These are phyloP conservation scores for Apantesis nais DNA, from an alignment of 2,888 invertebrate genomes.

Conservation along the genomic window DNA sequence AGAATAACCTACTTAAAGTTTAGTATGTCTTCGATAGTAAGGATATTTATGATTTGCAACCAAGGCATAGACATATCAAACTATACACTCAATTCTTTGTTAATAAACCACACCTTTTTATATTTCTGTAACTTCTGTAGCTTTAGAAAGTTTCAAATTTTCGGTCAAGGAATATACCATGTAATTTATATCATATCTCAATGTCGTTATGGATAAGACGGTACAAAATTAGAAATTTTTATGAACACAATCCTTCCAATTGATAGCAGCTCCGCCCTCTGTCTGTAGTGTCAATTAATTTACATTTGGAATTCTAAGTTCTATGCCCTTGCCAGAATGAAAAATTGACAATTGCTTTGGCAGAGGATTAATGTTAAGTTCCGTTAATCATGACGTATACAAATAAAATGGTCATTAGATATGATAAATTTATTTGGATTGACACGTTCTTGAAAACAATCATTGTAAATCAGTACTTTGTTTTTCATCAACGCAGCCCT, in stretches of 20 bases:
- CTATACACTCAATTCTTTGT: neutral
- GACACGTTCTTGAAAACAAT: no score
- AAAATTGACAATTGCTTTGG: no score
- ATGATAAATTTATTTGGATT: no score
- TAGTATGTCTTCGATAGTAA: neutral
- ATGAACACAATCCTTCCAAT: neutral
- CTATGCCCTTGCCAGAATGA: no score
- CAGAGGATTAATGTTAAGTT: no score
- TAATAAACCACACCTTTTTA: neutral
- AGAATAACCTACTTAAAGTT: neutral
- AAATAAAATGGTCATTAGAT: no score
- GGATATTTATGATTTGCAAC: neutral
- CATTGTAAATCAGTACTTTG: no score
- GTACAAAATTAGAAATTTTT: neutral
- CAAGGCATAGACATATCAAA: neutral
- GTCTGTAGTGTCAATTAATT: neutral
- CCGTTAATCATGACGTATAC: no score
- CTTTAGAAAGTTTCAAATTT: neutral
- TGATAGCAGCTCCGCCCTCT: neutral
- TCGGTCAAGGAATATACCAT: neutral
- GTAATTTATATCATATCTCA: neutral
- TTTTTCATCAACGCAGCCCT: no score
- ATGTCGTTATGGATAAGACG: neutral
- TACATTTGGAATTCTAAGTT: neutral
- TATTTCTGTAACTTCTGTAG: neutral